phyloP scores from a whole-genome alignment of 2,797 vertebrate genomes.

The Todus mexicanus region DNA sequence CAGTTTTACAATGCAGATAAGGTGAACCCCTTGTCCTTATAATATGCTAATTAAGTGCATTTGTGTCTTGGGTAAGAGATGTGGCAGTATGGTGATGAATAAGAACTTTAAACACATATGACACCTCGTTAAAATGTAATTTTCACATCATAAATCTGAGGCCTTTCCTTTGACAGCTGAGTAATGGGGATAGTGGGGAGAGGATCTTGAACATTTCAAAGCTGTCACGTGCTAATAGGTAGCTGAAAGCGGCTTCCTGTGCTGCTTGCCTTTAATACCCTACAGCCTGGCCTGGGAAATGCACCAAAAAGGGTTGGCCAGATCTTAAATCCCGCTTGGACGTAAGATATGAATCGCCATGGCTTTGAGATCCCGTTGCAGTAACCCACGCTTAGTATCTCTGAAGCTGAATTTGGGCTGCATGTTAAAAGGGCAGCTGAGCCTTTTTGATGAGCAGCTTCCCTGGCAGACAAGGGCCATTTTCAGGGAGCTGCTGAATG shows the following conservation, averaged over 20 bases:
- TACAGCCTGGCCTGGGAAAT: background rate
- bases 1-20: conserved; percentile 60
- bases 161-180: conserved; percentile 71
- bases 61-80: conserved; percentile 66
- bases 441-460: background rate
- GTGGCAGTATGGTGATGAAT: conserved; percentile 72
- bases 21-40: conserved; percentile 69
- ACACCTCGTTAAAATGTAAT: conserved; percentile 80
- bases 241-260: conserved; percentile 7
- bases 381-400: background rate
- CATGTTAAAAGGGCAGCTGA: background rate
- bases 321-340: background rate
- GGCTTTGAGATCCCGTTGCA: accelerated
- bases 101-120: conserved; percentile 78
- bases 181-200: conserved; percentile 66
- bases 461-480: background rate
- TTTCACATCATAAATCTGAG: conserved; percentile 75
- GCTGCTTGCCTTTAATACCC: background rate
- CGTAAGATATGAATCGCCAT: background rate
- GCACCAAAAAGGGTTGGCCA: background rate
- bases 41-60: conserved; percentile 73
- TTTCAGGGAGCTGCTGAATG: conserved; percentile 4
- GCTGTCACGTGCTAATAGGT: conserved; percentile 22
- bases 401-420: background rate
- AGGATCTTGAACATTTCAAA: conserved; percentile 55